Evolutionary conservation across 2,797 vertebrate species (phyloP), one percentile per base, ranked within the genome.

Genomic region (Orestias chungarensis): DNA sequence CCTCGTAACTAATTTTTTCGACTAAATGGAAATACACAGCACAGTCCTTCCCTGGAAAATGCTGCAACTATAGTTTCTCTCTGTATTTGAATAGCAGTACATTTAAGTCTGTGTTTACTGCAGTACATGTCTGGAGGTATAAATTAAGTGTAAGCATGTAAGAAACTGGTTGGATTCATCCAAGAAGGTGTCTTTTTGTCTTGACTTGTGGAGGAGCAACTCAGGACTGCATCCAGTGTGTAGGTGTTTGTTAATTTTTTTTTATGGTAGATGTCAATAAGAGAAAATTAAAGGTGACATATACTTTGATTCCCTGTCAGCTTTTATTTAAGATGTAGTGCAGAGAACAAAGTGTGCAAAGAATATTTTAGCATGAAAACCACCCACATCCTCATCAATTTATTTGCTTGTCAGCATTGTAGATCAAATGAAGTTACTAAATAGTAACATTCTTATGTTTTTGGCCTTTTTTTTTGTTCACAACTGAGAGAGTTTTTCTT

Each of bases 261-360:
- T 65, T 33, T 64, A 68, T 81, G 70, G 82, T 78, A 68, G 52
- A 11, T 67, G 71, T 86, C 83, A 86, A 79, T 81, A 76, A 76
- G 74, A 44, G 64, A 57, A 78, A 86, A 88, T 88, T 77, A 73
- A 62, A 86, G 64, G 79, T 85, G 86, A 88, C 90, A 86, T 71
- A 59, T 75, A 44, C 80, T 90, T 77, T 88, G 86, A 88, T 87
- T 83, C 73, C 33, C 73, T 76, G 83, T 82, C 84, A 77, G 55
- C 71, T 86, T 79, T 82, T 69, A 87, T 84, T 83, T 66, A 57
- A 42, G 59, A 64, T 64, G 25, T 25, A 64, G 35, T 57, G 47
- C 25, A 20, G 64, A 6, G 40, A 83, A 69, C 66, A 64, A 12
- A 61, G 57, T 6, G 17, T n/a, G 59, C 66, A 69, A 68, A 2